Base-by-base conservation (phyloP, 2,797 vertebrate genomes). In the Chaenodraco wilsoni region DNA sequence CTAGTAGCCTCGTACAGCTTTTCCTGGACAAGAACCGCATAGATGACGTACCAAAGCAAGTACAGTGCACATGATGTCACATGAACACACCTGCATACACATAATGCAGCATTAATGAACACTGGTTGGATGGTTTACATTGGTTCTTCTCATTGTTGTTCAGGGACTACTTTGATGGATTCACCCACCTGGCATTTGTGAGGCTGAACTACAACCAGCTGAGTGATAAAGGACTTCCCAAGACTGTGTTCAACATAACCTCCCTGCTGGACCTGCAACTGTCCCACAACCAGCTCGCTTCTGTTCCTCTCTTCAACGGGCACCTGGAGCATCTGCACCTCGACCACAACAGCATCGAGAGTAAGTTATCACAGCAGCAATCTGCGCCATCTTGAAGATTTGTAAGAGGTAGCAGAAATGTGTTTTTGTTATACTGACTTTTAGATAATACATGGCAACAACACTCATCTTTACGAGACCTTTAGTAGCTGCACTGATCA, bases 311-410 rank as follows among this genome's bases (percentile, higher is more conserved):
- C 76, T 96, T 99, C 91, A 98, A 73, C 74, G 46, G 81, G 61
- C 95, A 92, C 79, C 94, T 99, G 91, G 98, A 99, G 81, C 97
- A 99, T 41, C 95, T 99, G 81, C 97, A 99, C 88, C 96, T 99
- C 79, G 96, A 99, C 87, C 93, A 98, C 94, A 99, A 99, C 87
- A 94, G 90, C 86, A 99, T 99, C 0, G 95, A 98, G 86, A 95
- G 98, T 99, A 90, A 95, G 96, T 95, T 5, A 9, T 17, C 27
- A 33, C 9, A 41, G 64, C 51, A 52, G 19, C 9, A 44, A 6
- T 56, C 21, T 45, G 27, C 37, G 19, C 2, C 19, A 46, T 15
- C 4, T 13, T 33, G 16, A 40, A 12, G 21, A 54, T 54, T 46
- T 61, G 14, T 57, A 16, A 52, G 15, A 49, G 15, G 19, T 14